Base-by-base conservation (phyloP, 1,140 invertebrate genomes). In the Drosophila sulfurigaster region DNA sequence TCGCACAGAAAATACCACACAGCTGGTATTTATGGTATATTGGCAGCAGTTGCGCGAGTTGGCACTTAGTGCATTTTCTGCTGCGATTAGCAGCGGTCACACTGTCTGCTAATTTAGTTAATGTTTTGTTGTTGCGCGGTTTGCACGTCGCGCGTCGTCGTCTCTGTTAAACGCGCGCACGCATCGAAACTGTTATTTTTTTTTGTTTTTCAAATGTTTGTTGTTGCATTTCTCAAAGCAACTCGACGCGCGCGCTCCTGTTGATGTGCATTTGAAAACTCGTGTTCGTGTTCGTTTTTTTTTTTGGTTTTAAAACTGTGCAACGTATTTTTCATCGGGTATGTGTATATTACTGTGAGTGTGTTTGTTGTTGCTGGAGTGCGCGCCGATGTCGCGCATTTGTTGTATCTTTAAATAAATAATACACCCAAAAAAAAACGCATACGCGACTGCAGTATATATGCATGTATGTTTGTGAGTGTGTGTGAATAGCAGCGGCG, bases 111-210 rank as follows among this genome's bases (percentile, higher is more conserved):
- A 52, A 66, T 59, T 70, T 69, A 74, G 71, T 74, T 46, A 64
- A 71, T 56, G 68, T 65, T 25, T 70, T 75, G 73, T 75, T 51
- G 73, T 46, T 75, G 73, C 68, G 73, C 68, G 67, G 67, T 71
- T 65, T 43, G 66, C 68, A 65, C 74, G 74, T 66, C 69, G 69
- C 62, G 62, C 48, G 32, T 75, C 7, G 20, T 25, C 20, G 20
- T 25, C 20, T 25, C 20, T 25, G 20, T 25, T 62, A 1, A 1
- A 48, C 43, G 74, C 63, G 74, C 63, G 69, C 49, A 60, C 41
- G 70, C 72, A 66, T 73, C 38, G 11, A 43, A 16, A n/a, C 51
- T 20, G 72, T 74, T 66, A 49, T 54, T 72, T 57, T 56, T 66
- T 59, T 65, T 48, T 54, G 65, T 57, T 57, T 57, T 72, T 60